A percentile compares a stretch with the other conserved stretches of the same genome.
Conservation (phyloP, 2,113 vertebrate genomes). For the Heteronetta atricapilla region DNA sequence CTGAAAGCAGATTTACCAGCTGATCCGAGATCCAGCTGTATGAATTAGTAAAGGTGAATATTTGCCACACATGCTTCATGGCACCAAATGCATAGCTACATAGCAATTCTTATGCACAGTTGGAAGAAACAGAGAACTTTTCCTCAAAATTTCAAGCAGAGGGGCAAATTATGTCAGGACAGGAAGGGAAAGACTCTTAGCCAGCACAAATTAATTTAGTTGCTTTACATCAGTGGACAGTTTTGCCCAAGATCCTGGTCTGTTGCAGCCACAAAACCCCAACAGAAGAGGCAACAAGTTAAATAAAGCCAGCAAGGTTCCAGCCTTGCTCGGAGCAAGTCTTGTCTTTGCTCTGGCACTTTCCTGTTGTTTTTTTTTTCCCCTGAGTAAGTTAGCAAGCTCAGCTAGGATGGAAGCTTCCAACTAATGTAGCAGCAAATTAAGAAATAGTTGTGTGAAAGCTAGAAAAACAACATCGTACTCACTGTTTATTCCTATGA, state of each 20-base stretch:
- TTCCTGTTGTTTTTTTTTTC: slow-evolving; percentile 1
- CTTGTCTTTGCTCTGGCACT: slow-evolving; percentile 1
- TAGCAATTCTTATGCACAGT: not conserved
- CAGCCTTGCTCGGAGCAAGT: not conserved
- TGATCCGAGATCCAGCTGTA: not conserved
- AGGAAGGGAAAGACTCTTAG: not conserved
- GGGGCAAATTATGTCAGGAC: not conserved
- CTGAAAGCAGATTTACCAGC: not conserved
- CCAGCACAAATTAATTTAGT: not conserved
- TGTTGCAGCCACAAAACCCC: not conserved
- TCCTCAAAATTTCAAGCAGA: not conserved
- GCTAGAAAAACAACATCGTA: not conserved
- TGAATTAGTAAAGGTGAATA: not conserved
- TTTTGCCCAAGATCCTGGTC: slow-evolving; percentile 27
- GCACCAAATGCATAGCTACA: not conserved
- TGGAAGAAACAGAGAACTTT: not conserved
- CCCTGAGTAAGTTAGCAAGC: not conserved
- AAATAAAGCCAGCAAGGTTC: slow-evolving; percentile 18
- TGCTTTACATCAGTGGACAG: not conserved
- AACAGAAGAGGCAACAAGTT: not conserved
- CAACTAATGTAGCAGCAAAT: not conserved
- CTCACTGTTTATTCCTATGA: not conserved
- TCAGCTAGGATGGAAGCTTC: not conserved
- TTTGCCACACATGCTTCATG: not conserved
- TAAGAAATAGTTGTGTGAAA: not conserved